Conservation (phyloP, 2,113 vertebrate species). For the Dicerorhinus sumatrensis region DNA sequence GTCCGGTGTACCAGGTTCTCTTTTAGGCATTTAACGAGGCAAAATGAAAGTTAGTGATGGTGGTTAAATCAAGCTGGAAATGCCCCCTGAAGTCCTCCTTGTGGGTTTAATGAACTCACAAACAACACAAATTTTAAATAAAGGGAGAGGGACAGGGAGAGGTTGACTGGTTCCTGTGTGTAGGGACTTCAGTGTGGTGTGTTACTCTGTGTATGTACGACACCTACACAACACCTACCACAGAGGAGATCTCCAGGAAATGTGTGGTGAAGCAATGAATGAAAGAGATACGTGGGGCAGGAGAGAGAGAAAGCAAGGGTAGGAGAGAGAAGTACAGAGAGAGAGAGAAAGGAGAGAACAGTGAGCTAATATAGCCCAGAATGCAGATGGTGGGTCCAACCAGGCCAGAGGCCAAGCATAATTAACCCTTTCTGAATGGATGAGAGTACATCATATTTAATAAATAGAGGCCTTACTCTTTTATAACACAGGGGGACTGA, state of each 20-base stretch:
- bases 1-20: not conserved
- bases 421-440: not conserved
- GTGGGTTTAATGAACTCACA: not conserved
- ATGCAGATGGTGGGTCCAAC: not conserved
- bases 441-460: not conserved
- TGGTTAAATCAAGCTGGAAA: not conserved
- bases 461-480: not conserved
- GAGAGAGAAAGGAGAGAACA: not conserved
- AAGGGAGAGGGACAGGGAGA: not conserved
- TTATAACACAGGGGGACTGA: accelerated
- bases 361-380: conserved; percentile 25
- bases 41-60: not conserved
- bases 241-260: not conserved
- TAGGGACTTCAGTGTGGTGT: accelerated
- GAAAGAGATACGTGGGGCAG: no score
- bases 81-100: not conserved
- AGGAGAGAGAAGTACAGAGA: accelerated
- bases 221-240: accelerated
- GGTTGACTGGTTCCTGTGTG: no score
- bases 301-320: no score
- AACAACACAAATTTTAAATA: not conserved
- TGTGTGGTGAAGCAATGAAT: not conserved
- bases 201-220: accelerated
- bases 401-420: not conserved
- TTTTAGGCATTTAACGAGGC: not conserved